Evolutionary conservation across 2,113 vertebrate genomes (phyloP), one percentile per base, ranked within the genome.

Genomic region (Brienomyrus longianalis): DNA sequence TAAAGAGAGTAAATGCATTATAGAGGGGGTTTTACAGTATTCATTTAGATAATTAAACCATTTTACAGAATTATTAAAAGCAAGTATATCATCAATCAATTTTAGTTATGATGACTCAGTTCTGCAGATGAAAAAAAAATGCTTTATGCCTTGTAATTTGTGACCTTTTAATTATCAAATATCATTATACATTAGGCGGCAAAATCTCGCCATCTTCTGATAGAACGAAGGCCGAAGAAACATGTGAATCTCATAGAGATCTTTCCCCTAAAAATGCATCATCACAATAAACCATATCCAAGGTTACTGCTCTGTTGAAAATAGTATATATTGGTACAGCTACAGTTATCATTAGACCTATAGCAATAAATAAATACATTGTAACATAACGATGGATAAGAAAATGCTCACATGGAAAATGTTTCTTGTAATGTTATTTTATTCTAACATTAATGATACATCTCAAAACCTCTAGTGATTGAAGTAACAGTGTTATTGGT

Each of bases 121-220:
- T 86, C 23, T 51, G 48, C 84, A 86, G 48, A 0, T 51, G 85
- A 51, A 19, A 17, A 86, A 86, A 77, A 51, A 1, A 50, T 56
- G 90, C 21, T 51, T n/a, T 66, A 43, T 88, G 1, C 17, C 56
- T 47, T 70, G 10, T 31, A 10, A 31, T 70, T 39, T 54, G 5
- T 54, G 39, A 90, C 92, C 70, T 88, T 89, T 56, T 90, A 84
- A 90, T 92, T 88, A 86, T 59, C 89, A 88, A 88, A 90, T 90
- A 27, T 23, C 23, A 91, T 83, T 86, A 87, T 66, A 88, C 35
- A 10, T 62, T 83, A 15, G 59, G 90, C 15, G 39, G 70, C 70
- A 77, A 35, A 39, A 77, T 77, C 6, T 39, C 70, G 39, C 62
- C n/a, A 66, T 66, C 9, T 15, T 39, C 1, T 39, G 21, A 31